Base-by-base conservation (phyloP, 2,888 invertebrate species). In the Drosophila percnosoma region DNA sequence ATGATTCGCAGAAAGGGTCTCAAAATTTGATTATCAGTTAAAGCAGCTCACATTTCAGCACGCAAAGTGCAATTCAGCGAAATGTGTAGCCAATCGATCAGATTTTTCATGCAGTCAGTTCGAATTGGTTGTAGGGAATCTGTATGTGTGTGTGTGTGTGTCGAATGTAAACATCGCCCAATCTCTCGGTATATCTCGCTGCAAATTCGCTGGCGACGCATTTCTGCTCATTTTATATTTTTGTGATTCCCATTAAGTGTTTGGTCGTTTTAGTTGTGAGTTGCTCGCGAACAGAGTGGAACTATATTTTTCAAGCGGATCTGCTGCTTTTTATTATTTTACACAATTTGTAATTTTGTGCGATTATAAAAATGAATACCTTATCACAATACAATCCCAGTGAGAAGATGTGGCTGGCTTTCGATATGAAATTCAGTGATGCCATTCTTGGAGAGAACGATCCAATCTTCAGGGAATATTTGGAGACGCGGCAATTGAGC, bases 401-500 rank as follows among this genome's bases (percentile, higher is more conserved):
- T 40, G 0, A 24, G 2, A 13, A 21, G 7, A 67, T 83, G 73
- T 21, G 75, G 2, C 0, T 21, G 1, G 83, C 83, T 0, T 13
- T 75, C 1, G 0, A 48, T 3, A 6, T 33, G 1, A 33, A 68
- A 2, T 84, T 84, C 27, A 53, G 24, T 21, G 61, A 73, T 7
- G 38, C 33, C 10, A 63, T 57, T 38, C 63, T 83, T 8, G 11
- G 2, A 1, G 8, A 36, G 1, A 27, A 11, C 4, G 67, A 64
- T 49, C n/a, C 42, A 0, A 18, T 36, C 1, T 75, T 84, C n/a
- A 2, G 4, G 0, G 34, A 71, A 13, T 91, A 87, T 58, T 18
- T 88, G 24, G 2, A 31, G 7, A 62, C 69, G 0, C 29, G n/a
- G 0, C 29, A 38, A 2, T 53, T 91, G 33, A 75, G 61, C 29